Evolutionary conservation across 2,113 vertebrate genomes (phyloP).

Genomic region (Petrocephalus microphthalmus): DNA sequence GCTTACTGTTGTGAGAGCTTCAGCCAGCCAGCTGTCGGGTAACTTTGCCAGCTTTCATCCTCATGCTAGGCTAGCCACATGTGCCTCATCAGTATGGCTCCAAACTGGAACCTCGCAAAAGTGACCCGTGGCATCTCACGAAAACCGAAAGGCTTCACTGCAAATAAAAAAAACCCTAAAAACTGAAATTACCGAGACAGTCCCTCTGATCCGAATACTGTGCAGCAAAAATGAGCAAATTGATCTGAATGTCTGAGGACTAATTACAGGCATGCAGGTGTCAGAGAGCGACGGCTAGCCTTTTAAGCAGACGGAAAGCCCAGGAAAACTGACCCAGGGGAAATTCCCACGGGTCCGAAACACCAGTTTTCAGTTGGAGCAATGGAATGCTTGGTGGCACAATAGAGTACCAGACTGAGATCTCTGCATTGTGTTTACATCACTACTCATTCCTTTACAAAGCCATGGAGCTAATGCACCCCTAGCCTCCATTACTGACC

Average conservation of each 20-base stretch:
- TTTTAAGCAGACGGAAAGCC: conserved; percentile 32
- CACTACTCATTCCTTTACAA: conserved; percentile 21
- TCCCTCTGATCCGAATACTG: conserved; percentile 26
- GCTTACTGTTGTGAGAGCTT: conserved; percentile 5
- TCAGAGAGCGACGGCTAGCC: conserved; percentile 18
- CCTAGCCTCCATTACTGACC: conserved; percentile 66
- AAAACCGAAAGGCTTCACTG: not conserved
- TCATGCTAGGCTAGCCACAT: not conserved
- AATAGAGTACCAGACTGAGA: conserved; percentile 46
- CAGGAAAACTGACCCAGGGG: conserved; percentile 38
- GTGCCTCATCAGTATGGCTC: not conserved
- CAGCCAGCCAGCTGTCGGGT: not conserved
- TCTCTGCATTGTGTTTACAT: conserved; percentile 45
- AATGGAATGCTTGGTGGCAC: conserved; percentile 55
- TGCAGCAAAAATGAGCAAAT: conserved; percentile 32
- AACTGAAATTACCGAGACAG: conserved; percentile 12
- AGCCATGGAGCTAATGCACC: not conserved
- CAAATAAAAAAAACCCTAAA: not conserved
- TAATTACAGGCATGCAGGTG: conserved; percentile 27
- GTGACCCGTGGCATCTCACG: not conserved
- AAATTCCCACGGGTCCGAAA: conserved; percentile 43
- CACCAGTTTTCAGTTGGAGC: conserved; percentile 43
- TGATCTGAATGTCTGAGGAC: conserved; percentile 29
- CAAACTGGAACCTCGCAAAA: not conserved
- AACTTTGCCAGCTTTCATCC: not conserved